Conservation (phyloP, 2,888 invertebrate genomes). For the Sarcophaga caerulescens region DNA sequence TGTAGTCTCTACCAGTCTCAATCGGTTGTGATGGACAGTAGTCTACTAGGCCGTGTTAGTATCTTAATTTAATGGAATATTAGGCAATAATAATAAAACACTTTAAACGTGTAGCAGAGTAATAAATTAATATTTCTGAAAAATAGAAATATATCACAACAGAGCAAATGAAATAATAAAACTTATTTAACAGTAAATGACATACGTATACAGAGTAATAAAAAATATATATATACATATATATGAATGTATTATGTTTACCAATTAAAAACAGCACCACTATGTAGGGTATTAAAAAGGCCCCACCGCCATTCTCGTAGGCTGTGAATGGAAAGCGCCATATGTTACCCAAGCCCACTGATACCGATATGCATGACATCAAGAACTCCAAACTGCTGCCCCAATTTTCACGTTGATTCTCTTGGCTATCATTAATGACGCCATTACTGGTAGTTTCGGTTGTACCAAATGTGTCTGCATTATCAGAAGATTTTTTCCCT, state of each 20-base stretch:
- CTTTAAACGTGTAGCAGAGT: not conserved
- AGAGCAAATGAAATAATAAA: slow-evolving; percentile 8
- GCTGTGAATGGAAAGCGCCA: slow-evolving; percentile 87
- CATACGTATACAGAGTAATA: not conserved
- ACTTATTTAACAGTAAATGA: not conserved
- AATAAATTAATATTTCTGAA: not conserved
- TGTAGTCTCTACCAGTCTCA: too few species aligned
- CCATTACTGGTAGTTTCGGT: slow-evolving; percentile 3
- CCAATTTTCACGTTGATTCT: slow-evolving; percentile 81
- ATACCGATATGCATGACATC: slow-evolving; percentile 89
- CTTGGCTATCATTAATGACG: not conserved
- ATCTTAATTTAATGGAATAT: too few species aligned
- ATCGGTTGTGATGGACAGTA: too few species aligned
- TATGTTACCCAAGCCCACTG: slow-evolving; percentile 88
- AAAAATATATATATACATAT: not conserved
- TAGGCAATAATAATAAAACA: too few species aligned
- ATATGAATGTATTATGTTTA: slow-evolving; percentile 54
- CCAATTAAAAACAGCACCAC: slow-evolving; percentile 85
- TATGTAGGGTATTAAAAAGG: slow-evolving; percentile 88
- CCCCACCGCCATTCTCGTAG: slow-evolving; percentile 88
- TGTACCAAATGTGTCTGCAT: not conserved
- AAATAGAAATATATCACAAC: not conserved
- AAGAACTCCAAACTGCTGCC: slow-evolving; percentile 86
- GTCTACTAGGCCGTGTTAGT: too few species aligned
- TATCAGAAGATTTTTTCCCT: slow-evolving; percentile 30